A percentile compares a stretch with the other conserved stretches of the same genome.
Conservation (phyloP, 2,113 vertebrate species). For the Rhinopomastus cyanomelas region DNA sequence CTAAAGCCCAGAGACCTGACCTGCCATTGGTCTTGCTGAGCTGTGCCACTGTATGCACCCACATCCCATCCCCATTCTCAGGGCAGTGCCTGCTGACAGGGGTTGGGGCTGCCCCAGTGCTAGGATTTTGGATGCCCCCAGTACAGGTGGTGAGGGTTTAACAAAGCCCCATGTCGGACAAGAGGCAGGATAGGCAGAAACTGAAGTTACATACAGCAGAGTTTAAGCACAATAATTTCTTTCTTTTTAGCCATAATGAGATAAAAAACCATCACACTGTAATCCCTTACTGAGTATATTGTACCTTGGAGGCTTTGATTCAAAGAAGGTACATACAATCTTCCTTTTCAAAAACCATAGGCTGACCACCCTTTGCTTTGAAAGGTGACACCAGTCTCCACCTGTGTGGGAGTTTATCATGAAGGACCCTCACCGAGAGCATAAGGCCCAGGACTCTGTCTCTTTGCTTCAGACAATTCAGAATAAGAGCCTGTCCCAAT, state of each 20-base stretch:
- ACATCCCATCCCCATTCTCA: rapidly evolving
- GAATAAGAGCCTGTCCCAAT: neutral
- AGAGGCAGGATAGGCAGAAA: neutral
- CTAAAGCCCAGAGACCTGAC: neutral
- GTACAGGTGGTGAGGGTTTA: neutral
- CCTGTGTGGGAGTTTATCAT: neutral
- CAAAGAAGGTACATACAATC: neutral
- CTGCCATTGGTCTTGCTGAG: rapidly evolving
- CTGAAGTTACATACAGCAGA: neutral
- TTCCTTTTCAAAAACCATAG: neutral
- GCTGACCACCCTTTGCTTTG: neutral
- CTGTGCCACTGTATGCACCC: rapidly evolving
- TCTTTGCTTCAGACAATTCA: neutral
- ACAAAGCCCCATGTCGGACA: rapidly evolving
- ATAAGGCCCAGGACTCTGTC: neutral
- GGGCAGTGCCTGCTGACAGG: rapidly evolving
- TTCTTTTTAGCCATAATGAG: neutral
- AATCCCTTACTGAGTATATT: neutral
- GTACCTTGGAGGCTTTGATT: neutral
- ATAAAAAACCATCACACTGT: neutral
- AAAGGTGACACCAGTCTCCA: neutral
- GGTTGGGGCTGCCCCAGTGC: rapidly evolving
- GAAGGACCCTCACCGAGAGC: neutral
- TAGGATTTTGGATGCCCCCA: neutral
- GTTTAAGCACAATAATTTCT: slow-evolving; percentile 7